These are phyloP conservation scores for Charadrius vociferus DNA, from an alignment of 2,113 vertebrate species.

Conservation along the genomic window DNA sequence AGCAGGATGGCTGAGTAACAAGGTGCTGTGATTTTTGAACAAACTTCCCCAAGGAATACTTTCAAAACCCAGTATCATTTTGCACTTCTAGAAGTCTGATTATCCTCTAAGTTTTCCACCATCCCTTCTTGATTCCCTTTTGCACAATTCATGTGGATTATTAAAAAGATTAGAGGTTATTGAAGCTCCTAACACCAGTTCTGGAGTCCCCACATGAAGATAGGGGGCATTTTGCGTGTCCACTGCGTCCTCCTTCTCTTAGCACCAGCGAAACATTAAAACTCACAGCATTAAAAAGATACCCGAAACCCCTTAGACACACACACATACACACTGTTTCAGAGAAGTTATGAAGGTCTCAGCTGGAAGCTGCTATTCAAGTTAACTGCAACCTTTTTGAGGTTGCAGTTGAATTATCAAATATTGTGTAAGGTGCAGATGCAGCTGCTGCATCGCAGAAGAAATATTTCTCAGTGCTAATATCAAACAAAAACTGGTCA, in stretches of 20 bases:
- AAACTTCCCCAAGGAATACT: background rate
- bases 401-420: background rate
- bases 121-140: background rate
- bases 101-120: background rate
- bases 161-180: background rate
- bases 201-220: background rate
- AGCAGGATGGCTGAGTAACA: background rate
- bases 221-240: rapidly evolving
- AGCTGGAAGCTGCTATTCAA: background rate
- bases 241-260: background rate
- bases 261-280: background rate
- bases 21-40: background rate
- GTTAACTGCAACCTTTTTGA: background rate
- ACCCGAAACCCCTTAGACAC: rapidly evolving
- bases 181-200: background rate
- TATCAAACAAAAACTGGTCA: background rate
- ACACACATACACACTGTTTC: background rate
- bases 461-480: background rate
- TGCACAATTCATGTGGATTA: background rate
- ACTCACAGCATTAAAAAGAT: background rate
- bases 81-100: background rate
- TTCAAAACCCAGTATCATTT: background rate
- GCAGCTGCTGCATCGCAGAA: background rate
- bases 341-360: background rate
- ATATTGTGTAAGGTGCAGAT: background rate